These are phyloP conservation scores for Drosophila fuyamai DNA, from an alignment of 1,140 invertebrate genomes.

Conservation along the genomic window DNA sequence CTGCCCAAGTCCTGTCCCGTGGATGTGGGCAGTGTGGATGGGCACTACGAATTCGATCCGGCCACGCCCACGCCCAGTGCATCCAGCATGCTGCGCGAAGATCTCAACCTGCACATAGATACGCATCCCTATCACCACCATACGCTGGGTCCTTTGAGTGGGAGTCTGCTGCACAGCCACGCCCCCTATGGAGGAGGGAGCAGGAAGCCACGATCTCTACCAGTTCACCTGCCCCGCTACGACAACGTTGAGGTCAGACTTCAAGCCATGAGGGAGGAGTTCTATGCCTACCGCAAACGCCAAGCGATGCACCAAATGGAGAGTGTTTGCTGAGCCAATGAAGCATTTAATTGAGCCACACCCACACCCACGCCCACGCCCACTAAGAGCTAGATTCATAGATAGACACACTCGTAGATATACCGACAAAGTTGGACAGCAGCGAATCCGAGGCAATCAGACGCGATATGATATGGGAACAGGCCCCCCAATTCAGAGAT, in stretches of 20 bases:
- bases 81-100: constrained; percentile 86
- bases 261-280: constrained; percentile 97
- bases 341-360: constrained; percentile 24
- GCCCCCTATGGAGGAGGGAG: constrained; percentile 11
- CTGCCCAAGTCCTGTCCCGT: constrained; percentile 85
- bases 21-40: constrained; percentile 95
- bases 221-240: constrained; percentile 86
- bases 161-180: constrained; percentile 84
- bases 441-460: constrained; percentile 4
- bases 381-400: constrained; percentile 5
- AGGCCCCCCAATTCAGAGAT: constrained; percentile 37
- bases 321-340: constrained; percentile 89
- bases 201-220: constrained; percentile 62
- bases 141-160: constrained; percentile 60
- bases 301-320: constrained; percentile 90
- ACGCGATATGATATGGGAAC: constrained; percentile 26
- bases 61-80: constrained; percentile 90
- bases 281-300: constrained; percentile 95
- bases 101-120: constrained; percentile 81
- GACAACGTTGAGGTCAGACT: constrained; percentile 95
- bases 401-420: not conserved
- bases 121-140: constrained; percentile 59
- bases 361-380: constrained; percentile 8
- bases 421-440: not conserved
- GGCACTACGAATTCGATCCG: constrained; percentile 96